A percentile compares a stretch with the other conserved stretches of the same genome.
These are phyloP conservation scores for Eilema sororculum DNA, from an alignment of 2,888 invertebrate genomes.

Conservation along the genomic window DNA sequence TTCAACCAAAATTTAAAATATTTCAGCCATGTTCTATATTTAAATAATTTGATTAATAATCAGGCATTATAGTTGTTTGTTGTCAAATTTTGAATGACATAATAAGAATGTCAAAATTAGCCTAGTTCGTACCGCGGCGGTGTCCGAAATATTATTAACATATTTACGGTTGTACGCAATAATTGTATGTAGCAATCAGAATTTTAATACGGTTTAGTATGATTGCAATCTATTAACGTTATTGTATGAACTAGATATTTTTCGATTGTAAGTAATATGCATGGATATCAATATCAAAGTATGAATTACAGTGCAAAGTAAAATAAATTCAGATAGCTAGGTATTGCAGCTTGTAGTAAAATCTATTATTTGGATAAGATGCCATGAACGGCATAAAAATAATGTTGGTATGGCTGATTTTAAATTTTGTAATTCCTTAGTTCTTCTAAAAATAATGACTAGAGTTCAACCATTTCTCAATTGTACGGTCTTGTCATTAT, in stretches of 20 bases:
- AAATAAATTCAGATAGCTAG: too few relatives aligned
- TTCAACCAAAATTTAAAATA: background rate
- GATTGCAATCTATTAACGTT: slow-evolving; percentile 23
- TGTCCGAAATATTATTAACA: slow-evolving; percentile 35
- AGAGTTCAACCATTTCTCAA: background rate
- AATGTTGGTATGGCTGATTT: too few relatives aligned
- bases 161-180: slow-evolving; percentile 30
- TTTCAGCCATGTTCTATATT: slow-evolving; percentile 5
- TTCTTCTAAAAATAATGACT: background rate
- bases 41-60: slow-evolving; percentile 12
- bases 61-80: slow-evolving; percentile 25
- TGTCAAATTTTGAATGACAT: slow-evolving; percentile 36
- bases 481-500: background rate
- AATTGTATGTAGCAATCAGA: slow-evolving; percentile 43
- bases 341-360: too few relatives aligned
- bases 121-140: slow-evolving; percentile 29
- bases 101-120: slow-evolving; percentile 45
- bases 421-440: background rate
- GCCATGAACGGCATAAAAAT: background rate
- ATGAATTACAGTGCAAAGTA: background rate
- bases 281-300: background rate
- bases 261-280: background rate
- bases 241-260: slow-evolving; percentile 7
- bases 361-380: background rate
- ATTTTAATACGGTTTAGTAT: slow-evolving; percentile 28